Conservation (phyloP, 1,140 invertebrate species). For the Sycophila sp. region DNA sequence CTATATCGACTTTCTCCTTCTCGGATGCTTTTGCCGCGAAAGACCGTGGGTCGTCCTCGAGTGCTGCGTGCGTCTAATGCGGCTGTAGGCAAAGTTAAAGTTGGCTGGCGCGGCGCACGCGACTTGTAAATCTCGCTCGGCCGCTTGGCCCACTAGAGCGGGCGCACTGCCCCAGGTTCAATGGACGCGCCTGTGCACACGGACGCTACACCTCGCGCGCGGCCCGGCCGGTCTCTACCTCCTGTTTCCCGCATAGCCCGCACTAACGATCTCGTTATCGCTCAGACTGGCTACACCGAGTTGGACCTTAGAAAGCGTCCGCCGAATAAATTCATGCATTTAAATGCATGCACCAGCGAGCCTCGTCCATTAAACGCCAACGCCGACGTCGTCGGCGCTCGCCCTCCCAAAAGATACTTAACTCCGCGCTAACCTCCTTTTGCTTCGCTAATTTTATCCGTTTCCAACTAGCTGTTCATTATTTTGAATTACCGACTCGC, state of each 20-base stretch:
- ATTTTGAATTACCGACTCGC: too few species aligned
- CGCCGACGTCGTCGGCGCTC: too few species aligned
- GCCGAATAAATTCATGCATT: not conserved
- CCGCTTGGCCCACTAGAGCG: too few species aligned
- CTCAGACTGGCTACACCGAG: not conserved
- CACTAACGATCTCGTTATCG: constrained; percentile 31
- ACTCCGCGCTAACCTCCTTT: too few species aligned
- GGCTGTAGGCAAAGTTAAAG: too few species aligned
- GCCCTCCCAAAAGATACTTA: too few species aligned
- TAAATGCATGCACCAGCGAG: not conserved
- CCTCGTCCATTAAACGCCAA: not conserved
- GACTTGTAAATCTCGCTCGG: constrained; percentile 21
- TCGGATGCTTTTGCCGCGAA: not conserved
- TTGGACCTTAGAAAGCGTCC: not conserved
- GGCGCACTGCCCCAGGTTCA: not conserved
- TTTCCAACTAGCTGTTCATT: too few species aligned
- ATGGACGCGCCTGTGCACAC: constrained; percentile 15
- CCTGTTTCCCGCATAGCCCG: not conserved
- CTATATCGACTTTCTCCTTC: constrained; percentile 4
- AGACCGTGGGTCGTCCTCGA: not conserved
- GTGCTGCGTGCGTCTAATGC: too few species aligned
- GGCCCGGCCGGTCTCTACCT: too few species aligned
- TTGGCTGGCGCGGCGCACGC: not conserved
- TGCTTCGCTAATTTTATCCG: too few species aligned
- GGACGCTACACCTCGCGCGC: not conserved